Percentiles rank a stretch among this genome's conserved stretches.
phyloP scores from a whole-genome alignment of 1,140 invertebrate species.

The Hycleus phaleratus region DNA sequence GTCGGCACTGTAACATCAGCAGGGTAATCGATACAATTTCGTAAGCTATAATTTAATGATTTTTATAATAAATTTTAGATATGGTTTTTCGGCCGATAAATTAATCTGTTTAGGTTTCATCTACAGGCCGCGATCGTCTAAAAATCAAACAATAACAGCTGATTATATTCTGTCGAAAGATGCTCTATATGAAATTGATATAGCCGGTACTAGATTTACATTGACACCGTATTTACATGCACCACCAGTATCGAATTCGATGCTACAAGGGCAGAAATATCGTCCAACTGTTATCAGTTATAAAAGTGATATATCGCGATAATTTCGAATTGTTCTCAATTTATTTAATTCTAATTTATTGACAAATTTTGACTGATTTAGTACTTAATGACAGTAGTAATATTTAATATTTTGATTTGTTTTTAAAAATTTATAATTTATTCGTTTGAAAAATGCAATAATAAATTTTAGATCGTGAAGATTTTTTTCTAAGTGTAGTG shows the following conservation, averaged over 20 bases:
- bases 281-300: conserved; percentile 32
- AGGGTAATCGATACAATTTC: conserved; percentile 44
- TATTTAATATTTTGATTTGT: background rate
- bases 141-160: conserved; percentile 46
- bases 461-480: too few species aligned
- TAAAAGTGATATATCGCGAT: conserved; percentile 16
- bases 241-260: conserved; percentile 38
- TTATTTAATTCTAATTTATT: too few species aligned
- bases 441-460: too few species aligned
- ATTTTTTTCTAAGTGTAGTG: too few species aligned
- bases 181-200: conserved; percentile 59
- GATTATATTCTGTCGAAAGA: conserved; percentile 55
- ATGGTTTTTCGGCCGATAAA: conserved; percentile 56
- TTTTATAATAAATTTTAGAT: conserved; percentile 42
- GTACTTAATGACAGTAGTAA: too few species aligned
- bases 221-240: conserved; percentile 55
- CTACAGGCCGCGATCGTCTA: conserved; percentile 41
- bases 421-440: background rate
- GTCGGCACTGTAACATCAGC: conserved; percentile 73
- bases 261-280: conserved; percentile 26
- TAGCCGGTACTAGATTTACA: conserved; percentile 53
- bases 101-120: conserved; percentile 62
- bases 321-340: background rate
- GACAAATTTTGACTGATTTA: too few species aligned
- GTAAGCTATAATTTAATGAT: background rate